phyloP scores from a whole-genome alignment of 2,113 vertebrate genomes.

The Micronycteris hirsuta region DNA sequence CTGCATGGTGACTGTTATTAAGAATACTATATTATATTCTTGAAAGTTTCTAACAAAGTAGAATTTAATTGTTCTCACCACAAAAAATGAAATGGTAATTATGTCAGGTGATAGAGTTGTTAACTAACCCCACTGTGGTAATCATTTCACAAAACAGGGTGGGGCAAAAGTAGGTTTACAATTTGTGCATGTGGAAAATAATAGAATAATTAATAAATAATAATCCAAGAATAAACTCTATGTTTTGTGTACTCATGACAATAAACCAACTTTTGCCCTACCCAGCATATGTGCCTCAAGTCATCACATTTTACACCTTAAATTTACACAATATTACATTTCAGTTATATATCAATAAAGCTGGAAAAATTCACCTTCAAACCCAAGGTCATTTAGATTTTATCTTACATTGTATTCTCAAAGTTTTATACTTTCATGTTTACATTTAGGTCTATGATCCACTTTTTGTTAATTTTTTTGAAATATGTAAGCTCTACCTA shows the following conservation, averaged over 20 bases:
- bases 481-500: not conserved
- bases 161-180: too few relatives aligned
- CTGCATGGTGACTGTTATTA: not conserved
- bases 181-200: too few relatives aligned
- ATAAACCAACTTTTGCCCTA: too few relatives aligned
- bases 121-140: too few relatives aligned
- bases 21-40: not conserved
- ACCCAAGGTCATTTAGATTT: not conserved
- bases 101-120: not conserved
- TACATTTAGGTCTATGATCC: not conserved
- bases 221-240: too few relatives aligned
- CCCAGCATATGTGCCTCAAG: not conserved
- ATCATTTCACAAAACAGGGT: too few relatives aligned
- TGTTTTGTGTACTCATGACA: too few relatives aligned
- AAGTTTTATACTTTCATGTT: not conserved
- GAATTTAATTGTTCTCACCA: not conserved
- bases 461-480: not conserved
- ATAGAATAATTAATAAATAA: too few relatives aligned
- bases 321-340: not conserved
- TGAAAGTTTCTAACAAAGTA: not conserved
- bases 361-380: not conserved
- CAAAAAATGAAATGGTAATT: not conserved
- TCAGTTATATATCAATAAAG: not conserved
- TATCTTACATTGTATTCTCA: not conserved
- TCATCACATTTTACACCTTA: not conserved